Conservation (phyloP, 2,888 invertebrate genomes). For the Amblyjoppa proteus region DNA sequence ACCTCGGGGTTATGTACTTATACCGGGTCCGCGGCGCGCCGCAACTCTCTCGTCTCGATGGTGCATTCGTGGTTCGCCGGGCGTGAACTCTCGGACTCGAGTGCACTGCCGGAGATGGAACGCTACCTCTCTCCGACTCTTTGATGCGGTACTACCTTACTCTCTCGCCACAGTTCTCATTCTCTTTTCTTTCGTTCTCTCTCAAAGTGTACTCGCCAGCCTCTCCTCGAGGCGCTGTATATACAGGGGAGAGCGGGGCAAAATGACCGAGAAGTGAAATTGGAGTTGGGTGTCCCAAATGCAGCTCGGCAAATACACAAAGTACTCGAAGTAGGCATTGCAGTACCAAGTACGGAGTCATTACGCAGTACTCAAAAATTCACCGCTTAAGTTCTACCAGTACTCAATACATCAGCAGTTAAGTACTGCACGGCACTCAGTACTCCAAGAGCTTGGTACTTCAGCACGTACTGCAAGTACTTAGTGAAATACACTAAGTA, state of each 20-base stretch:
- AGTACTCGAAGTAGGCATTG: background rate
- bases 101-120: slow-evolving; percentile 30
- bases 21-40: slow-evolving; percentile 31
- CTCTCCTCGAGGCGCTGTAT: background rate
- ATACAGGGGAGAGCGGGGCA: background rate
- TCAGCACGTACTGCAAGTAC: too few species aligned
- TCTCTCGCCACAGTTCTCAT: slow-evolving; percentile 18
- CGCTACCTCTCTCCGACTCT: background rate
- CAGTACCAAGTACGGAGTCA: too few species aligned
- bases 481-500: too few species aligned
- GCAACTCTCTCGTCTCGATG: slow-evolving; percentile 62
- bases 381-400: too few species aligned
- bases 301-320: background rate
- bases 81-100: slow-evolving; percentile 38
- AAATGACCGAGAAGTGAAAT: slow-evolving; percentile 2
- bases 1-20: slow-evolving; percentile 75
- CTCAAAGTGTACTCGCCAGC: background rate
- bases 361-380: too few species aligned
- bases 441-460: too few species aligned
- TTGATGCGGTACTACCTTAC: background rate
- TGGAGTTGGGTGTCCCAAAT: background rate
- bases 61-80: slow-evolving; percentile 70
- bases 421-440: too few species aligned
- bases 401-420: too few species aligned
- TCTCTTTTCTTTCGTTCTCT: slow-evolving; percentile 20